Percentiles rank a stretch among this genome's conserved stretches.
Conservation (phyloP, 2,888 invertebrate species). For the Subacronicta megacephala region DNA sequence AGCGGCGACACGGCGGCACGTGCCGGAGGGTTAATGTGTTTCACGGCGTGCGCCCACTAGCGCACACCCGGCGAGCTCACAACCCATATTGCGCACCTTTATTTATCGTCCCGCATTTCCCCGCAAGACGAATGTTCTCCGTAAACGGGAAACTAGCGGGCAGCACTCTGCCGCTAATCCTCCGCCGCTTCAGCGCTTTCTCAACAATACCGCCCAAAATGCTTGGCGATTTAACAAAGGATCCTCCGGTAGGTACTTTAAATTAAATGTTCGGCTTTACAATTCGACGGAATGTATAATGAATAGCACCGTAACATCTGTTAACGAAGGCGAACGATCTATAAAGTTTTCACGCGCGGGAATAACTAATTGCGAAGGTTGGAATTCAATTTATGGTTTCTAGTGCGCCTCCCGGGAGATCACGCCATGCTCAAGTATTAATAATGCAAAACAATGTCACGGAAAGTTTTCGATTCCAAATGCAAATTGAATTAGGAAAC, state of each 20-base stretch:
- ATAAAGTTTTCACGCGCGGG: slow-evolving; percentile 90
- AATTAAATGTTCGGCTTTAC: slow-evolving; percentile 89
- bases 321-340: slow-evolving; percentile 90
- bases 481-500: slow-evolving; percentile 88
- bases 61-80: slow-evolving; percentile 52
- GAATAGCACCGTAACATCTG: slow-evolving; percentile 90
- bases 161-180: slow-evolving; percentile 75
- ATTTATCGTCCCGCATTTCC: slow-evolving; percentile 76
- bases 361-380: slow-evolving; percentile 90
- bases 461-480: slow-evolving; percentile 89
- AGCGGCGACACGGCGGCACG: slow-evolving; percentile 53
- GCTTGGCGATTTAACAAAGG: slow-evolving; percentile 85
- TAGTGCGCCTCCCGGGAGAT: slow-evolving; percentile 88
- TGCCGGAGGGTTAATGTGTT: slow-evolving; percentile 67
- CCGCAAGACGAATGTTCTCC: slow-evolving; percentile 74
- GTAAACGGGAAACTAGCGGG: slow-evolving; percentile 75
- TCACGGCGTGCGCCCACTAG: slow-evolving; percentile 54
- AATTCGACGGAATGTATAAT: slow-evolving; percentile 90
- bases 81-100: slow-evolving; percentile 74
- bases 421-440: slow-evolving; percentile 87
- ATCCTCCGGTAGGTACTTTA: slow-evolving; percentile 86
- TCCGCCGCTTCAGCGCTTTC: slow-evolving; percentile 70
- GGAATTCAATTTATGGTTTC: slow-evolving; percentile 89
- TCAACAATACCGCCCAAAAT: slow-evolving; percentile 80
- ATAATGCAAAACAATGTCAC: slow-evolving; percentile 90